Evolutionary conservation across 2,113 vertebrate species (phyloP), one percentile per base, ranked within the genome.

Genomic region (Sapajus apella): DNA sequence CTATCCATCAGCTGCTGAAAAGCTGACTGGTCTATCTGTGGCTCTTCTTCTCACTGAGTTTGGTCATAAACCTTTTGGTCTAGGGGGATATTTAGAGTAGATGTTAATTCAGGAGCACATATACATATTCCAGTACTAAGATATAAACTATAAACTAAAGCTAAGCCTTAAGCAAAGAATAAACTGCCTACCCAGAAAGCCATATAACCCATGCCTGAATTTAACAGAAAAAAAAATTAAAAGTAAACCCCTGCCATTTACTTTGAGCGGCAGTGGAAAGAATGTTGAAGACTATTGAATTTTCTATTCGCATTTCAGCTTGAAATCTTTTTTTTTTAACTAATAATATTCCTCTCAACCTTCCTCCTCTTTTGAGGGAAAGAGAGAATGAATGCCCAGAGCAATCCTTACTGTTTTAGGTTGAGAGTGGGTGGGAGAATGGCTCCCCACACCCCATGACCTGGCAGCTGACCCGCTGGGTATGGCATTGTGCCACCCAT

Each of bases 171-270:
- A 0, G 35, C 84, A 90, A 97, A 96, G 82, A 68, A 32, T 25
- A 92, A 91, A 87, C 47, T 77, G n/a, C 90, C 82, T 73, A 47
- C n/a, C 94, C 91, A 79, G 52, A 66, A 96, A 94, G 80, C 32
- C 64, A 23, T 64, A 37, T 47, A 96, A 81, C n/a, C 68, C 87
- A 87, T 0, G 0, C 50, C 90, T 64, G 40, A 91, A 76, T 87
- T 92, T 87, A 94, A 89, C 32, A 96, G 87, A 21, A 43, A 50
- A 50, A 50, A 75, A 92, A 88, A 84, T 13, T 14, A 95, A 47
- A 47, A 96, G 55, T 52, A 85, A 90, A 96, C 47, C 75, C 50
- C 35, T 17, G 80, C 40, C 94, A 61, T 88, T 94, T 56, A 43
- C 80, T 72, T 27, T 73, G 56, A 85, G 66, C 43, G 27, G 35